Conservation (phyloP, 1,140 invertebrate species). For the Papilio polytes region DNA sequence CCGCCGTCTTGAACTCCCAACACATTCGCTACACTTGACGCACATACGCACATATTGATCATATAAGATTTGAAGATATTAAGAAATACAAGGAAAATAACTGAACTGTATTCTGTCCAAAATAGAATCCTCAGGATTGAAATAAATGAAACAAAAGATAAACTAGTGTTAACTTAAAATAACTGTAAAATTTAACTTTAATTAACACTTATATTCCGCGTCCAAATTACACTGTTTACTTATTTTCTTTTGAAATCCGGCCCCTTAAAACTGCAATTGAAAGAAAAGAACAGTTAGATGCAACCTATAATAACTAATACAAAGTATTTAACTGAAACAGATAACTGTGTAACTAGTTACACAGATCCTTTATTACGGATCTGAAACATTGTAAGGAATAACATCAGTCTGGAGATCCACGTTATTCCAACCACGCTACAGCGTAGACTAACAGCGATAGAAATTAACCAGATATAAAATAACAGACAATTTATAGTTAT, state of each 20-base stretch:
- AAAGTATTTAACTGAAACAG: slow-evolving; percentile 23
- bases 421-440: slow-evolving; percentile 1
- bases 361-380: slow-evolving; percentile 18
- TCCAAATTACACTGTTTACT: neutral
- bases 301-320: slow-evolving; percentile 5
- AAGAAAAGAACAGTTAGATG: neutral
- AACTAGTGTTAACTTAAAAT: too few species aligned
- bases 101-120: too few species aligned
- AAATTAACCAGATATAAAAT: slow-evolving; percentile 33
- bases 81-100: too few species aligned
- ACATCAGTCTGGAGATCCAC: slow-evolving; percentile 7
- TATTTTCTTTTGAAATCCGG: neutral
- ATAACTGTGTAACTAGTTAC: slow-evolving; percentile 31
- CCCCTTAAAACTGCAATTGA: neutral
- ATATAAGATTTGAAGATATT: neutral
- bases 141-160: too few species aligned
- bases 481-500: slow-evolving; percentile 2
- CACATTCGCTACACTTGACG: slow-evolving; percentile 56
- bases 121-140: too few species aligned
- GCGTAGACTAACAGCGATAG: neutral
- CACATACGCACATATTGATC: slow-evolving; percentile 37
- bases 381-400: slow-evolving; percentile 32
- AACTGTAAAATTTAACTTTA: too few species aligned
- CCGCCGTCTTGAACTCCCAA: slow-evolving; percentile 64
- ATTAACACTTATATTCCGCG: too few species aligned